These are phyloP conservation scores for Limonius californicus DNA, from an alignment of 1,140 invertebrate species.

Conservation along the genomic window DNA sequence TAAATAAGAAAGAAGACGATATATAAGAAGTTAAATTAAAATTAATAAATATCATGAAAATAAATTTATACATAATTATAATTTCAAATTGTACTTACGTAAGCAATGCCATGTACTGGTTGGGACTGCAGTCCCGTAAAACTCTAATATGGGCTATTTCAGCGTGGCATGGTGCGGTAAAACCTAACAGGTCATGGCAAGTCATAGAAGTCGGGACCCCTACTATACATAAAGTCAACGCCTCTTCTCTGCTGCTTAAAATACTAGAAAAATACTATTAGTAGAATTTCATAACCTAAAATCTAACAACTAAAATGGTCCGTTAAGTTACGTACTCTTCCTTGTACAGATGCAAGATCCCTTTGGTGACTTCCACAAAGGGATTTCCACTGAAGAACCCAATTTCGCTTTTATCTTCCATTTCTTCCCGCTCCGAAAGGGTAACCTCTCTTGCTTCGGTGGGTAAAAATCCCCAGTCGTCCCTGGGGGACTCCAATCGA, in stretches of 20 bases:
- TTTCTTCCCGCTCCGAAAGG: conserved; percentile 43
- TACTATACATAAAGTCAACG: conserved; percentile 86
- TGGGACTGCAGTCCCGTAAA: conserved; percentile 79
- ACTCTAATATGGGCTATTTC: conserved; percentile 91
- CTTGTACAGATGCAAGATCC: conserved; percentile 94
- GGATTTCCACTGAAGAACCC: conserved; percentile 95
- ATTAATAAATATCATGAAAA: too few relatives aligned
- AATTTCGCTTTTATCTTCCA: conserved; percentile 58
- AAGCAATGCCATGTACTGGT: conserved; percentile 96
- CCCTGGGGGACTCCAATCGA: conserved; percentile 47
- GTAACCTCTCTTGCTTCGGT: conserved; percentile 47
- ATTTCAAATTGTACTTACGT: conserved; percentile 65
- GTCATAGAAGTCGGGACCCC: conserved; percentile 90
- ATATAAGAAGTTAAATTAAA: too few relatives aligned
- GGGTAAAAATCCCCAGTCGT: conserved; percentile 49
- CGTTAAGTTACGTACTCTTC: conserved; percentile 73
- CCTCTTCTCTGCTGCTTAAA: conserved; percentile 62
- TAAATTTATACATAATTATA: too few relatives aligned
- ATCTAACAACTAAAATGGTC: too few relatives aligned
- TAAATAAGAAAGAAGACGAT: too few relatives aligned
- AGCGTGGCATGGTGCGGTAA: conserved; percentile 87
- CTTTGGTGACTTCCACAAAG: conserved; percentile 93
- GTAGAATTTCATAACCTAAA: too few relatives aligned
- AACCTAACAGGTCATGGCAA: conserved; percentile 91
- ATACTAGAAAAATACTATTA: conserved; percentile 58